These are phyloP conservation scores for Chromoteleia sp. DNA, from an alignment of 2,888 invertebrate species.

Conservation along the genomic window DNA sequence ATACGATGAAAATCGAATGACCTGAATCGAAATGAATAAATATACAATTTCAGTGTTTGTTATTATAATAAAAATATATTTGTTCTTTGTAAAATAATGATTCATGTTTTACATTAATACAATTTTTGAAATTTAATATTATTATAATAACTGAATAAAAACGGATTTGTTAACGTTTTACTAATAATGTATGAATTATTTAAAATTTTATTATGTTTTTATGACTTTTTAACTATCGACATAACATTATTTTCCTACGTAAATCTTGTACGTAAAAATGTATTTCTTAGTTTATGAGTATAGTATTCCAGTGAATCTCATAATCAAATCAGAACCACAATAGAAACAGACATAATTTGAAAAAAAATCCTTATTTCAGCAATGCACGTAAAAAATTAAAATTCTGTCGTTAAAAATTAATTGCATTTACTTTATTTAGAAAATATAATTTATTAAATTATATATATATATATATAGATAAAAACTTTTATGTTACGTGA, in stretches of 20 bases:
- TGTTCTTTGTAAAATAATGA: background rate
- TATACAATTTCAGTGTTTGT: background rate
- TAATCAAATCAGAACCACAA: background rate
- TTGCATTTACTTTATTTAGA: too few species aligned
- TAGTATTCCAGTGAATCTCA: background rate
- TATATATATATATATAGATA: too few species aligned
- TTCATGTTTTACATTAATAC: background rate
- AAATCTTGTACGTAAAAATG: background rate
- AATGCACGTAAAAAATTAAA: too few species aligned
- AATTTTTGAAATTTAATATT: too few species aligned
- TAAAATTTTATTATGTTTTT: background rate
- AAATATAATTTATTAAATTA: too few species aligned
- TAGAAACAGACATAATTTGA: too few species aligned
- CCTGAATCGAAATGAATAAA: background rate
- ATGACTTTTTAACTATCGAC: background rate
- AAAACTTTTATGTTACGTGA: too few species aligned
- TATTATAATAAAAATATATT: conserved; percentile 6
- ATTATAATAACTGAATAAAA: too few species aligned
- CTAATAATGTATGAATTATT: background rate
- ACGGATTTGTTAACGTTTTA: too few species aligned
- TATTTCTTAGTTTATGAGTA: background rate
- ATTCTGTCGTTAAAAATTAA: too few species aligned
- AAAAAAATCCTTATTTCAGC: too few species aligned
- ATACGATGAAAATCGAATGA: conserved; percentile 34
- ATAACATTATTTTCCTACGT: conserved; percentile 2